These are phyloP conservation scores for Cheilinus undulatus DNA, from an alignment of 2,113 vertebrate species.

Conservation along the genomic window DNA sequence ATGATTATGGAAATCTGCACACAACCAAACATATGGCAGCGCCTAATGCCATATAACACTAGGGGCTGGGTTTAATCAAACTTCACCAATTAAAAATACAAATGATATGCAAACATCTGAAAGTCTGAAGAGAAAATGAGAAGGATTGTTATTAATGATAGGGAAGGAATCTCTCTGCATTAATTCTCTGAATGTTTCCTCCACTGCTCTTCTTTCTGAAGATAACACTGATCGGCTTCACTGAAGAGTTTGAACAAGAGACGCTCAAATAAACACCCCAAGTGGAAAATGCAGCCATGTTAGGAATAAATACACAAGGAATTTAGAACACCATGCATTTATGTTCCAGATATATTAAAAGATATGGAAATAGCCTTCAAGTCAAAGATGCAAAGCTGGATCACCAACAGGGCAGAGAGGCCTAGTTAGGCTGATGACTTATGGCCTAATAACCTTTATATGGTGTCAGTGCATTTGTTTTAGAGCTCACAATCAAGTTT, in stretches of 20 bases:
- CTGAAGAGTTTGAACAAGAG: constrained; percentile 34
- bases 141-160: constrained; percentile 83
- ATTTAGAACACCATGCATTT: neutral
- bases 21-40: constrained; percentile 82
- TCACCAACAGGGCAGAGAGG: neutral
- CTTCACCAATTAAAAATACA: constrained; percentile 85
- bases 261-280: constrained; percentile 58
- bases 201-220: constrained; percentile 55
- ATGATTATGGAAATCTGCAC: constrained; percentile 84
- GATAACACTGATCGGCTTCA: constrained; percentile 67
- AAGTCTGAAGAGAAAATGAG: constrained; percentile 79
- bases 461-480: too few relatives aligned
- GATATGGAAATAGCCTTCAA: too few relatives aligned
- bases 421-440: too few relatives aligned
- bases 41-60: constrained; percentile 85
- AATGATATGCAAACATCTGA: constrained; percentile 85
- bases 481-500: too few relatives aligned
- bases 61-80: constrained; percentile 86
- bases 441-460: too few relatives aligned
- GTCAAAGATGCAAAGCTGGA: neutral
- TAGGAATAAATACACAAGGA: constrained; percentile 20
- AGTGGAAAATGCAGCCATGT: constrained; percentile 22
- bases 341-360: neutral
- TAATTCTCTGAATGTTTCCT: constrained; percentile 75
- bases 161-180: constrained; percentile 64